Percentiles rank a stretch among this genome's conserved stretches.
These are phyloP conservation scores for Alviniconcha strummeri DNA, from an alignment of 2,888 invertebrate genomes.

Conservation along the genomic window DNA sequence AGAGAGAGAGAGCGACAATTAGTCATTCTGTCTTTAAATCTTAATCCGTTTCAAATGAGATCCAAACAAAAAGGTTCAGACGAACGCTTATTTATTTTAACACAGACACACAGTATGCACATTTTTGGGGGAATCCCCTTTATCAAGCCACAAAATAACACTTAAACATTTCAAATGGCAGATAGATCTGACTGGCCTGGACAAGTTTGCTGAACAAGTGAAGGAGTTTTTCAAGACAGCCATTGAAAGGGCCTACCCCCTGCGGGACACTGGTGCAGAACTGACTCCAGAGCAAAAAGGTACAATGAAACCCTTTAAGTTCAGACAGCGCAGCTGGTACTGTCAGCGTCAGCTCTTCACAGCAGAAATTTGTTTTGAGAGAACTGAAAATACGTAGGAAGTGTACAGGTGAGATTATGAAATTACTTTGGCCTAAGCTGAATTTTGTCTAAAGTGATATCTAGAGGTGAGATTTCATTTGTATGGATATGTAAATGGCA, in stretches of 20 bases:
- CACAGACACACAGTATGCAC: too few species aligned
- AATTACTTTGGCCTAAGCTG: neutral
- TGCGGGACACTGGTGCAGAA: conserved; percentile 29
- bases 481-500: too few species aligned
- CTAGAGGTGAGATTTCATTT: too few species aligned
- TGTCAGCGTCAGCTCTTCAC: neutral
- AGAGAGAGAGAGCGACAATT: too few species aligned
- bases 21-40: too few species aligned
- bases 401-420: neutral
- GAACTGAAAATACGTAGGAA: neutral
- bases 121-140: too few species aligned
- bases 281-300: conserved; percentile 40
- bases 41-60: too few species aligned
- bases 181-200: conserved; percentile 59
- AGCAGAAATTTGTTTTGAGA: neutral
- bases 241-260: conserved; percentile 56
- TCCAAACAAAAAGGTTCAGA: too few species aligned
- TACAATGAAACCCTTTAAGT: neutral
- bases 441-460: neutral
- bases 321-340: neutral
- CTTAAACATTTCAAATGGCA: conserved; percentile 25
- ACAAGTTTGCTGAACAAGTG: conserved; percentile 60
- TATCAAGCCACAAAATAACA: too few species aligned
- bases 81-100: too few species aligned
- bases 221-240: conserved; percentile 61